Evolutionary conservation across 1,140 invertebrate species (phyloP).

Genomic region (Brachionus angularis): DNA sequence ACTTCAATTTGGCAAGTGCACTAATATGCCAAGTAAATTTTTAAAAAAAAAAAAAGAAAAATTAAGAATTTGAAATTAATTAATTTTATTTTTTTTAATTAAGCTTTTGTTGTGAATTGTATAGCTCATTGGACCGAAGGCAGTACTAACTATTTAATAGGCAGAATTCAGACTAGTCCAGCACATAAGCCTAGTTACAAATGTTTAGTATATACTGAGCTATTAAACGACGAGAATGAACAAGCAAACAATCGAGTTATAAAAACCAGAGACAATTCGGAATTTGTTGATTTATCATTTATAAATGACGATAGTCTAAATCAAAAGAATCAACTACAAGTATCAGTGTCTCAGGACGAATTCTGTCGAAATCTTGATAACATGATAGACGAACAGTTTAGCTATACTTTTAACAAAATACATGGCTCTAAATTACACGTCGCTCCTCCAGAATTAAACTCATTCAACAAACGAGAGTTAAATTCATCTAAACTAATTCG

Average conservation of each 20-base stretch:
- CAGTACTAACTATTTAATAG: conserved; percentile 24
- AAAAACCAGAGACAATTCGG: neutral
- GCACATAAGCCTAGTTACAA: neutral
- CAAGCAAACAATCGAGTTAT: neutral
- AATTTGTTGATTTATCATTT: too few species aligned
- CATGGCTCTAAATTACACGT: neutral
- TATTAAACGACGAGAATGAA: too few species aligned
- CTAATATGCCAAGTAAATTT: conserved; percentile 37
- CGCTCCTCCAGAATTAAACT: neutral
- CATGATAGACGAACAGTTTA: conserved; percentile 33
- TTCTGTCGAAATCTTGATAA: conserved; percentile 38
- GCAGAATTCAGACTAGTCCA: neutral
- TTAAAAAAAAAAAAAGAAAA: too few species aligned
- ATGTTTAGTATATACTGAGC: conserved; percentile 16
- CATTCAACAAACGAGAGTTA: neutral
- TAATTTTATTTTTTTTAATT: neutral
- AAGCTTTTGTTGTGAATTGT: conserved; percentile 24
- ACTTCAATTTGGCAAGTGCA: conserved; percentile 23
- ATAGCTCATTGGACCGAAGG: conserved; percentile 41
- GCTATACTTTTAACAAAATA: conserved; percentile 36
- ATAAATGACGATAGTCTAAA: too few species aligned
- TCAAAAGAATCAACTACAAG: neutral
- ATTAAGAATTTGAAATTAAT: too few species aligned
- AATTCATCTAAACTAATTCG: neutral
- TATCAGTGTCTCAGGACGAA: conserved; percentile 33